Percentiles rank a stretch among this genome's conserved stretches.
Evolutionary conservation across 2,113 vertebrate species (phyloP).

Genomic region (Rutilus rutilus): DNA sequence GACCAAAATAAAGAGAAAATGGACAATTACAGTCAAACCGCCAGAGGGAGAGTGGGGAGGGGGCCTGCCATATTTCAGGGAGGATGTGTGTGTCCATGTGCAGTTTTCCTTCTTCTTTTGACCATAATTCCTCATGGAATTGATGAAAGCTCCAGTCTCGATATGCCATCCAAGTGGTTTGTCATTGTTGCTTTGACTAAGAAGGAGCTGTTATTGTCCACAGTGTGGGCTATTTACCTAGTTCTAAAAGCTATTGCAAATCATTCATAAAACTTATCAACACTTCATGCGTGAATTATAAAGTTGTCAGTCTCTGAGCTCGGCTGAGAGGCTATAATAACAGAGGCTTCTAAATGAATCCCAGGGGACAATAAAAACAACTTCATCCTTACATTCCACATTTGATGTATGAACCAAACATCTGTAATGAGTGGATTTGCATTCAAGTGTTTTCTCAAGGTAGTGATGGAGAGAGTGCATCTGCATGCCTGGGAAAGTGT

Average conservation of each 20-base stretch:
- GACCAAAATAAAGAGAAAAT: slow-evolving; percentile 63
- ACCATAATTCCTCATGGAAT: slow-evolving; percentile 23
- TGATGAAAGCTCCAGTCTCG: slow-evolving; percentile 10
- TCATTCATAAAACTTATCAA: slow-evolving; percentile 24
- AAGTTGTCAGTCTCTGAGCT: slow-evolving; percentile 32
- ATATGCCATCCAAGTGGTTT: slow-evolving; percentile 28
- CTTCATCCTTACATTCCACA: slow-evolving; percentile 41
- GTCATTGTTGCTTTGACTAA: slow-evolving; percentile 17
- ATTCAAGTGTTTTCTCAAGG: slow-evolving; percentile 35
- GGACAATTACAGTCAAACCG: slow-evolving; percentile 54
- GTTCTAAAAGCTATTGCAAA: slow-evolving; percentile 16
- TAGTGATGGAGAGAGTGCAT: slow-evolving; percentile 15
- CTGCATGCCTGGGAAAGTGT: slow-evolving; percentile 25
- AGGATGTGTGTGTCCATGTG: slow-evolving; percentile 11
- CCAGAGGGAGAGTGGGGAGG: slow-evolving; percentile 50
- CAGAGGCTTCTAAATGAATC: slow-evolving; percentile 32
- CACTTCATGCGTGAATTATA: slow-evolving; percentile 19
- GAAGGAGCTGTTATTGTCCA: slow-evolving; percentile 9
- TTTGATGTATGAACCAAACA: slow-evolving; percentile 29
- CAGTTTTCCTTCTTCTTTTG: background rate
- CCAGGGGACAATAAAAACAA: slow-evolving; percentile 26
- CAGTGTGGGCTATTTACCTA: background rate
- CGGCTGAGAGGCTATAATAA: slow-evolving; percentile 26
- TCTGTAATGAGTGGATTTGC: slow-evolving; percentile 10
- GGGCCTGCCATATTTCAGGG: slow-evolving; percentile 23